phyloP scores from a whole-genome alignment of 30 jellyfish, hydroid and myxozoan genomes.

The Turritopsis rubra region DNA sequence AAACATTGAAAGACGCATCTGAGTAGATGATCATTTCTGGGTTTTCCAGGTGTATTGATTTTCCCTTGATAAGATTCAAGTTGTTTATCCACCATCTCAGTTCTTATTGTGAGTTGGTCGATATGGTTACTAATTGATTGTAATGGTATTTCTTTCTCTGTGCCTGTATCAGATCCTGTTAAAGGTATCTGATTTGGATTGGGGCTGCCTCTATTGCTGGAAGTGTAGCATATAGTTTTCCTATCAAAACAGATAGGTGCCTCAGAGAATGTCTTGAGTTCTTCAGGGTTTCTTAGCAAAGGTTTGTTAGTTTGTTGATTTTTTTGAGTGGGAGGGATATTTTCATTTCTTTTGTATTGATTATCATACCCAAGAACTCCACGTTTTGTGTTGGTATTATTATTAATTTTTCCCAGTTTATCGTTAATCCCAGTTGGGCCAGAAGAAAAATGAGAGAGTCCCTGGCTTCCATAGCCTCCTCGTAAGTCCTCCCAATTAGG shows the following conservation, averaged over 20 bases:
- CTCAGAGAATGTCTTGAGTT: neutral
- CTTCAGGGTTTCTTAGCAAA: conserved; percentile 5
- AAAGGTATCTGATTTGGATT: no score
- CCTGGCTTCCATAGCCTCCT: conserved; percentile 10
- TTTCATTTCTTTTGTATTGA: conserved; percentile 17
- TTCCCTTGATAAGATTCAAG: neutral
- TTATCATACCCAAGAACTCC: no score
- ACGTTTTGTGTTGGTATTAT: conserved; percentile 17
- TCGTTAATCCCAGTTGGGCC: conserved; percentile 14
- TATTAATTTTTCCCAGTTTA: conserved; percentile 5
- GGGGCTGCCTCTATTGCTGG: no score
- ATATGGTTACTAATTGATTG: no score
- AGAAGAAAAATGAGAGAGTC: conserved; percentile 9
- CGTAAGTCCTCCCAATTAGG: no score
- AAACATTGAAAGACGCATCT: no score
- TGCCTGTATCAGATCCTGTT: no score
- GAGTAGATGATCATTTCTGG: no score
- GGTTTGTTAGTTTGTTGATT: neutral
- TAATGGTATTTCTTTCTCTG: no score
- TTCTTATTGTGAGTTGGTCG: neutral
- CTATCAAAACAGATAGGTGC: no score
- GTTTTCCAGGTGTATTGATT: no score
- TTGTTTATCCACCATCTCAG: neutral
- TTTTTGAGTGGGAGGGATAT: conserved; percentile 12
- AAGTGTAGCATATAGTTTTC: no score